These are phyloP conservation scores for Hippopotamyrus pictus DNA, from an alignment of 2,797 vertebrate species.

Conservation along the genomic window DNA sequence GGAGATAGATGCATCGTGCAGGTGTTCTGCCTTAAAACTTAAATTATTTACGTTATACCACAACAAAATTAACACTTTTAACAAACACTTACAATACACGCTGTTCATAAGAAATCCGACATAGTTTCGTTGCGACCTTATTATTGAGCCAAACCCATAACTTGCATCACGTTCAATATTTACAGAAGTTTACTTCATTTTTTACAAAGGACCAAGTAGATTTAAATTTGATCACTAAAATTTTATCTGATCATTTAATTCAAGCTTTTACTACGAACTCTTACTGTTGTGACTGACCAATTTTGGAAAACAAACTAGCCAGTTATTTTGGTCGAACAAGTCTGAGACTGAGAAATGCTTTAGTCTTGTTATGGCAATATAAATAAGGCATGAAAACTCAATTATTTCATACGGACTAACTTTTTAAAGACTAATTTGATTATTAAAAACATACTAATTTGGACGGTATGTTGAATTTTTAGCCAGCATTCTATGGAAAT, in stretches of 20 bases:
- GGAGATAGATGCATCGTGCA: not conserved
- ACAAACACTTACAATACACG: not conserved
- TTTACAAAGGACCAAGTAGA: not conserved
- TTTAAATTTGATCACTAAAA: not conserved
- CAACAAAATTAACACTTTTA: not conserved
- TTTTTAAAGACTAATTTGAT: not conserved
- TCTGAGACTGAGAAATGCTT: not conserved
- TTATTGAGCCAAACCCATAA: not conserved
- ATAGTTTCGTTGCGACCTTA: not conserved
- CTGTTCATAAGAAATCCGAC: not conserved
- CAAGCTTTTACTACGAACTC: not conserved
- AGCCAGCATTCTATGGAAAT: not conserved
- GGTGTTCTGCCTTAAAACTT: not conserved
- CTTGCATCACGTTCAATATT: not conserved
- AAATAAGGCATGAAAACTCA: not conserved
- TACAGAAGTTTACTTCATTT: not conserved
- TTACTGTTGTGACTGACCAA: not conserved
- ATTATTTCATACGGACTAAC: not conserved
- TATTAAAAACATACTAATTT: not conserved
- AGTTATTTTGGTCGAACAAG: not conserved
- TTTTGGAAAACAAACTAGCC: not conserved
- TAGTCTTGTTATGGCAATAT: not conserved
- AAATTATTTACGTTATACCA: not conserved
- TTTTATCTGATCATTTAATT: not conserved
- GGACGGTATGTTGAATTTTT: not conserved